These are phyloP conservation scores for Tiliacea citrago DNA, from an alignment of 2,888 invertebrate genomes.

Conservation along the genomic window DNA sequence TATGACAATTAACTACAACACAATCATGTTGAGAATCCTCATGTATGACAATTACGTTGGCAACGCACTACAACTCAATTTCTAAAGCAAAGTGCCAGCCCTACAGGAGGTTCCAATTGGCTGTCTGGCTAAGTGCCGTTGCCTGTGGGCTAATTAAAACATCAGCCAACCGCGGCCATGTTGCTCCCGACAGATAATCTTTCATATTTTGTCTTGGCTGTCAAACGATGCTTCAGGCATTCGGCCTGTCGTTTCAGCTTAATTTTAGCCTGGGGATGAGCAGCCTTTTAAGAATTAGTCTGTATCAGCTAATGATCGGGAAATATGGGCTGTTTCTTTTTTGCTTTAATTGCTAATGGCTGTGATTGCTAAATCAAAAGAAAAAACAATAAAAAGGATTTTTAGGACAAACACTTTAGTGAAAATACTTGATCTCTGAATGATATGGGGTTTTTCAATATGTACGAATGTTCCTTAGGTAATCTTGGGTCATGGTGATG, in stretches of 20 bases:
- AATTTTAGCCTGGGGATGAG: slow-evolving; percentile 39
- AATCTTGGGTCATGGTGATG: too few relatives aligned
- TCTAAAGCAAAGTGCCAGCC: slow-evolving; percentile 70
- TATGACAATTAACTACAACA: background rate
- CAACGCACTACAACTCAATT: background rate
- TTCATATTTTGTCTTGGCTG: slow-evolving; percentile 89
- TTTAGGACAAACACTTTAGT: too few relatives aligned
- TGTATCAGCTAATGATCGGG: slow-evolving; percentile 39
- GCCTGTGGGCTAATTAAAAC: slow-evolving; percentile 90
- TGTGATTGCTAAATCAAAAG: background rate
- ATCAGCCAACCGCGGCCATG: slow-evolving; percentile 80
- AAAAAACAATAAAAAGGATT: background rate
- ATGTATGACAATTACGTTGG: background rate
- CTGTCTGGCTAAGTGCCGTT: slow-evolving; percentile 82
- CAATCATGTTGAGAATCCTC: background rate
- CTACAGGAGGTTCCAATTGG: slow-evolving; percentile 79
- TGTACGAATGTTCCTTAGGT: background rate
- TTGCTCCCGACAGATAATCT: slow-evolving; percentile 82
- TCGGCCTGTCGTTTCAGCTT: slow-evolving; percentile 41
- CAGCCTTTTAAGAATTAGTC: slow-evolving; percentile 50
- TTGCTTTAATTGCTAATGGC: background rate
- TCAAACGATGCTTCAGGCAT: slow-evolving; percentile 75
- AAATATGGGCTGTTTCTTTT: slow-evolving; percentile 8
- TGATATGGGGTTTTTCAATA: background rate
- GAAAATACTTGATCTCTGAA: background rate